Conservation (phyloP, 2,888 invertebrate genomes). For the Venusia cambrica region DNA sequence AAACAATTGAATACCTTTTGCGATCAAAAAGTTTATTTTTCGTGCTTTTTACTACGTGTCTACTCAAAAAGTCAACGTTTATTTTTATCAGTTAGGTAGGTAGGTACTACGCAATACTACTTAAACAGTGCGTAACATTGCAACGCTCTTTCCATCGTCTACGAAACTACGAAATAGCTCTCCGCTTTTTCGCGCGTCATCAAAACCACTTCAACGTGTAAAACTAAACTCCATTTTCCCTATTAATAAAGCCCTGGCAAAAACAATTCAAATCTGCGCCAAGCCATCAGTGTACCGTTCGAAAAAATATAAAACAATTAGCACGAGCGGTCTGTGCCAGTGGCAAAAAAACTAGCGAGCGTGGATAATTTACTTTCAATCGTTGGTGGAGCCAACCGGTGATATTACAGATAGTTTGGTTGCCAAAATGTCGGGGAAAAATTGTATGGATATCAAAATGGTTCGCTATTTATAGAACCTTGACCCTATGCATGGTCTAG, state of each 20-base stretch:
- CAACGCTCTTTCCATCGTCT: too few relatives aligned
- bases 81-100: too few relatives aligned
- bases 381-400: slow-evolving; percentile 40
- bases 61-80: too few relatives aligned
- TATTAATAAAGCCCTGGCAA: slow-evolving; percentile 30
- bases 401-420: slow-evolving; percentile 46
- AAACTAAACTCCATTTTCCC: slow-evolving; percentile 16
- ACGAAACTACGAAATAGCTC: not conserved
- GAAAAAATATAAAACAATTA: slow-evolving; percentile 31
- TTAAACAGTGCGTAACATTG: too few relatives aligned
- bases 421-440: slow-evolving; percentile 21
- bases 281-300: slow-evolving; percentile 32
- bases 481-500: too few relatives aligned
- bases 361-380: slow-evolving; percentile 66
- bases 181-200: not conserved
- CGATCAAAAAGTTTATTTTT: too few relatives aligned
- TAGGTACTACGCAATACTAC: too few relatives aligned
- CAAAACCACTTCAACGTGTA: slow-evolving; percentile 12
- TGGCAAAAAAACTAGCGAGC: slow-evolving; percentile 44
- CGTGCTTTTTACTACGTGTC: too few relatives aligned
- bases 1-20: too few relatives aligned
- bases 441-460: too few relatives aligned
- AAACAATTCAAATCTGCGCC: slow-evolving; percentile 50
- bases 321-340: slow-evolving; percentile 23
- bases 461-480: too few relatives aligned